phyloP scores from a whole-genome alignment of 1,140 invertebrate genomes.

The Cydia strobilella region DNA sequence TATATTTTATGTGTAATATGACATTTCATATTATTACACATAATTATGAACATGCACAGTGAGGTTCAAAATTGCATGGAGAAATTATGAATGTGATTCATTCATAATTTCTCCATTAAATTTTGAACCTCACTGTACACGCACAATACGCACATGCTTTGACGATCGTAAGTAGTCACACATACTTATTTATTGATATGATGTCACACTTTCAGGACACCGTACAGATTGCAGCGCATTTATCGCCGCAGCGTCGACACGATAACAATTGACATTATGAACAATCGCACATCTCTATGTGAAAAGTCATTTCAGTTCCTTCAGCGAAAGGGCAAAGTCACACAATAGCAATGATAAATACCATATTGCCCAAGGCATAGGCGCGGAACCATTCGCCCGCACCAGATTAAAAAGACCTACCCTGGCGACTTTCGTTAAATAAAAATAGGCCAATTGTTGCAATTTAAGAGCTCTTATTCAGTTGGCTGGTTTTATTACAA shows the following conservation, averaged over 20 bases:
- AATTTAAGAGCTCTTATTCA: constrained; percentile 47
- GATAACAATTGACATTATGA: constrained; percentile 52
- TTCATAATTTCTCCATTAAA: no score
- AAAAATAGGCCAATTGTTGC: constrained; percentile 36
- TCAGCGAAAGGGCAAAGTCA: constrained; percentile 57
- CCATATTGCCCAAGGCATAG: constrained; percentile 60
- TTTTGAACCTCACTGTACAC: no score
- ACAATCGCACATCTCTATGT: constrained; percentile 46
- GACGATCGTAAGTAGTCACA: neutral
- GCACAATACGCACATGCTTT: neutral
- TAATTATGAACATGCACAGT: no score
- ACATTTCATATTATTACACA: no score
- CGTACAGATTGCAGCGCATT: neutral
- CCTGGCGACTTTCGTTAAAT: constrained; percentile 35
- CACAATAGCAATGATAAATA: constrained; percentile 72
- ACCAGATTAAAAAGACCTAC: constrained; percentile 52
- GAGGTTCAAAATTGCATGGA: no score
- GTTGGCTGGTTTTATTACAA: constrained; percentile 63
- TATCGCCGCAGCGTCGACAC: constrained; percentile 16
- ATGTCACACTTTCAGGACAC: neutral
- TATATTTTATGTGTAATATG: no score
- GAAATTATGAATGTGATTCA: no score
- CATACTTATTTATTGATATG: neutral
- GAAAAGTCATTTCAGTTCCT: constrained; percentile 50
- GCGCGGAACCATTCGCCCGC: constrained; percentile 46